Conservation (phyloP, 2,888 invertebrate genomes). For the Phaonia tiefii region DNA sequence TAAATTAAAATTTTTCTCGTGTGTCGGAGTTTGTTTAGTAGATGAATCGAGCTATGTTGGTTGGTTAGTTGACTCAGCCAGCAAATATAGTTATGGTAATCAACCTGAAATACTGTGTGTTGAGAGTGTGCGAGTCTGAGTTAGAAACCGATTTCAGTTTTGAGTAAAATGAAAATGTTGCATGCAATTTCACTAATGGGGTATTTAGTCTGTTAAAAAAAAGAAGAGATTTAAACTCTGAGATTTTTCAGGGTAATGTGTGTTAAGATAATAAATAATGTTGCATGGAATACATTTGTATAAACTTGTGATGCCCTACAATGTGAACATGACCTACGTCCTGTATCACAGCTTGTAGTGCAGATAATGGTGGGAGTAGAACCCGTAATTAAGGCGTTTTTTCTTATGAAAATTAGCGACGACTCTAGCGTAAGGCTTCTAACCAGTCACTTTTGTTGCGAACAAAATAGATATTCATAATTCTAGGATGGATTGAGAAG, state of each 20-base stretch:
- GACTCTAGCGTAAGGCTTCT: too few species aligned
- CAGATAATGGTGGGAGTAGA: too few species aligned
- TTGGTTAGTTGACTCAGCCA: background rate
- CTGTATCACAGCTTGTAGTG: too few species aligned
- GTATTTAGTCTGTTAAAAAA: constrained; percentile 49
- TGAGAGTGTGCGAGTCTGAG: background rate
- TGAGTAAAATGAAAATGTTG: constrained; percentile 39
- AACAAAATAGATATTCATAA: too few species aligned
- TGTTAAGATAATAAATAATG: constrained; percentile 60
- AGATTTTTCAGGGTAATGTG: constrained; percentile 28
- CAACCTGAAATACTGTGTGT: constrained; percentile 46
- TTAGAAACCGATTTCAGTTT: constrained; percentile 10
- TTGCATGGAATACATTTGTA: too few species aligned
- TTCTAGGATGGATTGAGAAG: too few species aligned
- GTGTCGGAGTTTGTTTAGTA: constrained; percentile 24
- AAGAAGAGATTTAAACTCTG: constrained; percentile 52
- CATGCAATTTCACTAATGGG: constrained; percentile 65
- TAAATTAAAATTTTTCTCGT: constrained; percentile 71
- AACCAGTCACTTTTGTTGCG: too few species aligned
- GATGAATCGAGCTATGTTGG: constrained; percentile 32
- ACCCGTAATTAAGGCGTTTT: too few species aligned
- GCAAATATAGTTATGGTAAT: constrained; percentile 60
- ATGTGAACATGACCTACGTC: background rate
- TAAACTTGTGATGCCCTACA: background rate
- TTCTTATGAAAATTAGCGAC: too few species aligned